Conservation (phyloP, 2,888 invertebrate genomes). For the Eugnorisma glareosa region DNA sequence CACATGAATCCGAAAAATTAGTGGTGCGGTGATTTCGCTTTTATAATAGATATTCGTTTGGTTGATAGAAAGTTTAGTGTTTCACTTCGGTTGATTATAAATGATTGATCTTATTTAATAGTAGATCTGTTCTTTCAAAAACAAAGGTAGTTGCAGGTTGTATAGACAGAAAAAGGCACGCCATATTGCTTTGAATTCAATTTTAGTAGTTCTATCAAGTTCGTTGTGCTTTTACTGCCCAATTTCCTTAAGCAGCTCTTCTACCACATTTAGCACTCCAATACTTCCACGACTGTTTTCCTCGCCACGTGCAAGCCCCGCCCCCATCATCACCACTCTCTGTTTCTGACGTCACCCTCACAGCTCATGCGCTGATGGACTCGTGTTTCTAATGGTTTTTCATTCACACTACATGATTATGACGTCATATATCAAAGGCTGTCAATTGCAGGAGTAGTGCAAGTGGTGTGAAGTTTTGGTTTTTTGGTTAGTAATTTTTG, state of each 20-base stretch:
- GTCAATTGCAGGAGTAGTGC: slow-evolving; percentile 58
- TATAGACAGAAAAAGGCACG: neutral
- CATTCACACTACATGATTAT: slow-evolving; percentile 56
- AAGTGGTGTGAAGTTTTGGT: slow-evolving; percentile 29
- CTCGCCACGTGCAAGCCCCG: slow-evolving; percentile 58
- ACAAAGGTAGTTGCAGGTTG: too few species aligned
- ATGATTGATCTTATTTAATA: neutral
- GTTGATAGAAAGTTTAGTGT: neutral
- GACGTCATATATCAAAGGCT: slow-evolving; percentile 51
- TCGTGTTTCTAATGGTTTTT: slow-evolving; percentile 62
- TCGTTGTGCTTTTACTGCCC: neutral
- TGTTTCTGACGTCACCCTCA: slow-evolving; percentile 63
- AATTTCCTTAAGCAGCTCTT: neutral
- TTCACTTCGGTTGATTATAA: neutral
- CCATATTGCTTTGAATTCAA: neutral
- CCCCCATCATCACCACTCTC: slow-evolving; percentile 63
- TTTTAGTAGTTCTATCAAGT: neutral
- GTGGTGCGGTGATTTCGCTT: too few species aligned
- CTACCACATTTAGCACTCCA: neutral
- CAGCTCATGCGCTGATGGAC: slow-evolving; percentile 21
- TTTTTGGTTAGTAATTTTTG: slow-evolving; percentile 21
- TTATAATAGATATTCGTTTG: too few species aligned
- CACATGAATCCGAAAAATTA: too few species aligned
- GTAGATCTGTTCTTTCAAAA: neutral
- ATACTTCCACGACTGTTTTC: neutral